Percentiles rank a stretch among this genome's conserved stretches.
phyloP scores from a whole-genome alignment of 2,888 invertebrate species.

The Sturmia bella region DNA sequence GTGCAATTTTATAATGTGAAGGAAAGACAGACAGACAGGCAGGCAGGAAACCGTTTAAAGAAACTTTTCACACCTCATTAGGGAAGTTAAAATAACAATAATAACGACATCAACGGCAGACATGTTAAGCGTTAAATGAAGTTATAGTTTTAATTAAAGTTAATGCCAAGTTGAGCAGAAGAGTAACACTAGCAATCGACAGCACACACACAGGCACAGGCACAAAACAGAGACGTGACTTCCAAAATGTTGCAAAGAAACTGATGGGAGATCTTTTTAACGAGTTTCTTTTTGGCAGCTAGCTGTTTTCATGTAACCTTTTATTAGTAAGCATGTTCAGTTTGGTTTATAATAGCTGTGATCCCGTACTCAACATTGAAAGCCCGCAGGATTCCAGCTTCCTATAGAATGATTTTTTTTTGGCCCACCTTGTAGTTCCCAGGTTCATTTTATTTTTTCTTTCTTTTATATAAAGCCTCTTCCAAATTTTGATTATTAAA shows the following conservation, averaged over 20 bases:
- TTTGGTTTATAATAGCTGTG: too few species aligned
- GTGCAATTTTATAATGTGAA: background rate
- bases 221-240: background rate
- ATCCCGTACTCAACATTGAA: too few species aligned
- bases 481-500: too few species aligned
- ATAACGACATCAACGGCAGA: conserved; percentile 17
- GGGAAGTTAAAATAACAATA: conserved; percentile 33
- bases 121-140: conserved; percentile 29
- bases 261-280: too few species aligned
- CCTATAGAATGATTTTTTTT: too few species aligned
- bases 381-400: too few species aligned
- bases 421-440: too few species aligned
- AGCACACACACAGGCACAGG: background rate
- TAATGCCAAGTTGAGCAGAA: conserved; percentile 34
- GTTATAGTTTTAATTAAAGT: conserved; percentile 57
- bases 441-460: too few species aligned
- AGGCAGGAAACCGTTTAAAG: conserved; percentile 51
- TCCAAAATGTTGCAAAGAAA: background rate
- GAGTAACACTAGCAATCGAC: conserved; percentile 22
- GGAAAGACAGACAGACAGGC: conserved; percentile 1
- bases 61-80: conserved; percentile 62
- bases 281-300: too few species aligned
- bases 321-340: too few species aligned
- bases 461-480: too few species aligned
- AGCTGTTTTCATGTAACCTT: too few species aligned